phyloP scores from a whole-genome alignment of 1,140 invertebrate genomes.

The Mya arenaria region DNA sequence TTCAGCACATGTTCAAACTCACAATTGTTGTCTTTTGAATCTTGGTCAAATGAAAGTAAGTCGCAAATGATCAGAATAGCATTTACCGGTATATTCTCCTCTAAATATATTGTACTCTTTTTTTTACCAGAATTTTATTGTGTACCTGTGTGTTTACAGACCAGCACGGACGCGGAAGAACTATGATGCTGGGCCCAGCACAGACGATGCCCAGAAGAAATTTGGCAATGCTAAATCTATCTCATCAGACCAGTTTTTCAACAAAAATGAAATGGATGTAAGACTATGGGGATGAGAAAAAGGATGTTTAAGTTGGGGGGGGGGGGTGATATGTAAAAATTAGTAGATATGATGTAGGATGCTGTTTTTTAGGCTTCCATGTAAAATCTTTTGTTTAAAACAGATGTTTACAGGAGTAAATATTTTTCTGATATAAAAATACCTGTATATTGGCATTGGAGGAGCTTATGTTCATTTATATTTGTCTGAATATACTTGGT shows the following conservation, averaged over 20 bases:
- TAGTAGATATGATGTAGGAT: too few species aligned
- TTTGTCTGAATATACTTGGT: too few species aligned
- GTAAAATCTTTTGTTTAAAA: too few species aligned
- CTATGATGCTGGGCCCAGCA: constrained; percentile 60
- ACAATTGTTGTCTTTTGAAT: not conserved
- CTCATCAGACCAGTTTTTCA: constrained; percentile 95
- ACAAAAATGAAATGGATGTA: constrained; percentile 86
- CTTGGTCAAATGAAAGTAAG: constrained; percentile 18
- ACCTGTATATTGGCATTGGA: too few species aligned
- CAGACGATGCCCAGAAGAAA: constrained; percentile 90
- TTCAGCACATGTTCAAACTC: not conserved
- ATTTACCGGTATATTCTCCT: not conserved
- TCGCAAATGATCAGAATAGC: too few species aligned
- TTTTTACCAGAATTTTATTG: not conserved
- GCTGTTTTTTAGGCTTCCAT: too few species aligned
- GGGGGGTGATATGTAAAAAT: too few species aligned
- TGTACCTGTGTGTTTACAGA: constrained; percentile 59
- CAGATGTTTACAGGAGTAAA: too few species aligned
- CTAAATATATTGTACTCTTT: not conserved
- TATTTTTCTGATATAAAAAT: too few species aligned
- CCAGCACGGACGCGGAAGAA: constrained; percentile 70
- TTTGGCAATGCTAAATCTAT: constrained; percentile 98
- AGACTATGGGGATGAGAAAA: too few species aligned
- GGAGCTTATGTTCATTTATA: too few species aligned
- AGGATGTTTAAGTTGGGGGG: too few species aligned